These are phyloP conservation scores for Syndactyla subalaris DNA, from an alignment of 2,797 vertebrate genomes.

Conservation along the genomic window DNA sequence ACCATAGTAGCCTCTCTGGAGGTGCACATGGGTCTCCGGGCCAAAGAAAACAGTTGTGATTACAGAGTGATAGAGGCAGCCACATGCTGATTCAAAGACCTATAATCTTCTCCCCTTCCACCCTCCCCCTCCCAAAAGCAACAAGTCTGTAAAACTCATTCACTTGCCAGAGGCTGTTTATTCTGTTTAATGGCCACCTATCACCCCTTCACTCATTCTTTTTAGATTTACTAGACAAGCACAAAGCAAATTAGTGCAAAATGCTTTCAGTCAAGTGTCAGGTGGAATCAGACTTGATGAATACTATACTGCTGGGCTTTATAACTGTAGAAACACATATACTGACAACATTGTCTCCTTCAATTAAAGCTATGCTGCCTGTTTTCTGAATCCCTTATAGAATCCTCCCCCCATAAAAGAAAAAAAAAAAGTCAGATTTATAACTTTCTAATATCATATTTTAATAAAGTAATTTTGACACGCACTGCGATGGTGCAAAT, in stretches of 20 bases:
- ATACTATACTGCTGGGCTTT: constrained; percentile 58
- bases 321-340: constrained; percentile 16
- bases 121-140: constrained; percentile 64
- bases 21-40: constrained; percentile 61
- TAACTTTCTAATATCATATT: constrained; percentile 34
- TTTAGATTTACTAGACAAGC: constrained; percentile 78
- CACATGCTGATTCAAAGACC: constrained; percentile 72
- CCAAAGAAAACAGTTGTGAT: constrained; percentile 74
- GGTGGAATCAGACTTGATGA: constrained; percentile 73
- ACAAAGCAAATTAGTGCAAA: constrained; percentile 78
- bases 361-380: constrained; percentile 41
- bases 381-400: background rate
- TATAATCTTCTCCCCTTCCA: constrained; percentile 61
- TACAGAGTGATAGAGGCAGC: constrained; percentile 71
- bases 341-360: constrained; percentile 67
- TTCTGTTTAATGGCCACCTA: constrained; percentile 81
- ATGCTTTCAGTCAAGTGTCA: constrained; percentile 78
- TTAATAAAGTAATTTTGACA: constrained; percentile 51
- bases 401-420: background rate
- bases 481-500: background rate
- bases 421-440: background rate
- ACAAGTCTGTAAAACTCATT: constrained; percentile 71
- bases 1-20: constrained; percentile 68
- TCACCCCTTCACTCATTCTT: constrained; percentile 75
- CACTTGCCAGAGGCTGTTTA: constrained; percentile 75